Evolutionary conservation across 2,888 invertebrate species (phyloP), one percentile per base, ranked within the genome.

Genomic region (Aphodius granarius): DNA sequence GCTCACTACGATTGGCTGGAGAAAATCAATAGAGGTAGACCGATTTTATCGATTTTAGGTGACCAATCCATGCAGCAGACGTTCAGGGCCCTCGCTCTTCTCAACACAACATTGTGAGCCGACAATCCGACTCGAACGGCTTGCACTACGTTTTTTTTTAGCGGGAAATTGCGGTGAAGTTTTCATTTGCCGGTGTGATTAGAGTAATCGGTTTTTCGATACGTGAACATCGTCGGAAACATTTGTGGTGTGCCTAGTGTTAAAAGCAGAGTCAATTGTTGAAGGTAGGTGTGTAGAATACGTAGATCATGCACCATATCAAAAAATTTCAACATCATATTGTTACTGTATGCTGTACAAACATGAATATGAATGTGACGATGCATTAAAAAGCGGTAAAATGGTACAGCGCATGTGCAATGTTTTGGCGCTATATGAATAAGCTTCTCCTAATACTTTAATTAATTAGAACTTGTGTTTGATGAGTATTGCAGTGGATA

Each of bases 1-100:
- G 91, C 91, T 91, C 90, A 90, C 90, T 91, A 91, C 90, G 91
- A 92, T 92, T 90, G 90, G 90, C 89, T 88, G 89, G 87, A 87
- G 88, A 89, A 89, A 90, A 91, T 92, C 92, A 92, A 92, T 93
- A 92, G 90, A 87, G 89, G 88, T 88, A 89, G 89, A 88, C 89
- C 89, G 90, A 90, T 90, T 90, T 89, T 90, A 93, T 93, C 92
- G 93, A 93, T 93, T 92, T 92, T 91, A 88, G 88, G 85, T 90
- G 90, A 89, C 90, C 89, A 90, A 89, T 90, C 89, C 84, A 84
- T 84, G 83, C 83, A 84, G 83, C 21, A 22, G 43, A 6, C 43
- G 43, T 43, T 43, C 43, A 43, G 68, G 65, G 65, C 65, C 17
- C 65, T 19, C 65, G 19, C 68, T 21, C 20, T n/a, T n/a, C 68